phyloP scores from a whole-genome alignment of 2,888 invertebrate genomes.

The Fragum whitleyi region DNA sequence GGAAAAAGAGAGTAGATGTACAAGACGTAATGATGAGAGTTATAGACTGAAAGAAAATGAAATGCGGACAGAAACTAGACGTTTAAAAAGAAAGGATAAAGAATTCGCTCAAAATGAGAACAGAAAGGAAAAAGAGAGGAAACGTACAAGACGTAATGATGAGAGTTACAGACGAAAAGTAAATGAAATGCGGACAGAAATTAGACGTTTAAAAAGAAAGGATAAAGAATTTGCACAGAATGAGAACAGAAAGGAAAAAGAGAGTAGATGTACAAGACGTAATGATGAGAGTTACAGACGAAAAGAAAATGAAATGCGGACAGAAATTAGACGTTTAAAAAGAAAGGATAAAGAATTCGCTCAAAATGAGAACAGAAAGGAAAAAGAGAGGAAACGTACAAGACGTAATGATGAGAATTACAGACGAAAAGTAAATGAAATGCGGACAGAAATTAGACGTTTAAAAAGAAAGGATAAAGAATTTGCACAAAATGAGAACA shows the following conservation, averaged over 20 bases:
- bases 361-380: not conserved
- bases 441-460: too few species aligned
- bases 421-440: not conserved
- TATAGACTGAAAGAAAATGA: not conserved
- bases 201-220: slow-evolving; percentile 11
- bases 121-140: not conserved
- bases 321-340: not conserved
- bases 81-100: slow-evolving; percentile 11
- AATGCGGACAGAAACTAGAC: not conserved
- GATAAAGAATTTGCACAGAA: not conserved
- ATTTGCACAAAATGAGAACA: not conserved
- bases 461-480: slow-evolving; percentile 5
- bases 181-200: not conserved
- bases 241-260: not conserved
- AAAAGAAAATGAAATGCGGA: not conserved
- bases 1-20: not conserved
- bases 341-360: not conserved
- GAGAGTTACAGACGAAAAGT: not conserved
- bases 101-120: not conserved
- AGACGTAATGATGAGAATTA: slow-evolving; percentile 3
- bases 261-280: not conserved
- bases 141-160: not conserved
- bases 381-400: not conserved
- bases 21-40: not conserved
- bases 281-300: slow-evolving; percentile 8